phyloP scores from a whole-genome alignment of 2,888 invertebrate species.

The Chironomus tentans region DNA sequence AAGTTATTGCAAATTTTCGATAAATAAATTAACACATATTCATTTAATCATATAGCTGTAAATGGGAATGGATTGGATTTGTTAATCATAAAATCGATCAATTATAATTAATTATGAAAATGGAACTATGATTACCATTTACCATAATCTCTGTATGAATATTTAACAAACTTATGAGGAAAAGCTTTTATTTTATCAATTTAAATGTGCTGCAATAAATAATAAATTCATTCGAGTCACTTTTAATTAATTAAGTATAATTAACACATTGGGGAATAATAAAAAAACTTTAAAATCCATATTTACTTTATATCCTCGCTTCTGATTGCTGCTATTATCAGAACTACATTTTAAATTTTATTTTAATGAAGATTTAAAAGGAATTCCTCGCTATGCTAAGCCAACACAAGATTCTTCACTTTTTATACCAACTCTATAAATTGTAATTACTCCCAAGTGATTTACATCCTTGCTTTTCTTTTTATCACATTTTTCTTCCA shows the following conservation, averaged over 20 bases:
- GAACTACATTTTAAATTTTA: not conserved
- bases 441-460: not conserved
- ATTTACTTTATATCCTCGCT: not conserved
- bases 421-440: not conserved
- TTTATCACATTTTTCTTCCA: too few relatives aligned
- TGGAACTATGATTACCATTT: not conserved
- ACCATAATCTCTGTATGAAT: not conserved
- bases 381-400: not conserved
- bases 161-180: not conserved
- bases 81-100: not conserved
- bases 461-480: not conserved
- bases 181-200: not conserved
- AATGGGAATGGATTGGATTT: too few relatives aligned
- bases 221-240: not conserved
- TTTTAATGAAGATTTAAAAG: not conserved
- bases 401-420: too few relatives aligned
- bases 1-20: too few relatives aligned
- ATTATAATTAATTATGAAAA: not conserved
- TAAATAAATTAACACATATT: too few relatives aligned
- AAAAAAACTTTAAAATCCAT: not conserved
- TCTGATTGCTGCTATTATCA: not conserved
- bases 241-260: not conserved
- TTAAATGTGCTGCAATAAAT: not conserved
- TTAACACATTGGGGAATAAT: not conserved
- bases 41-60: too few relatives aligned